Evolutionary conservation across 2,113 vertebrate genomes (phyloP), one percentile per base, ranked within the genome.

Genomic region (Protomyctophum bolini): DNA sequence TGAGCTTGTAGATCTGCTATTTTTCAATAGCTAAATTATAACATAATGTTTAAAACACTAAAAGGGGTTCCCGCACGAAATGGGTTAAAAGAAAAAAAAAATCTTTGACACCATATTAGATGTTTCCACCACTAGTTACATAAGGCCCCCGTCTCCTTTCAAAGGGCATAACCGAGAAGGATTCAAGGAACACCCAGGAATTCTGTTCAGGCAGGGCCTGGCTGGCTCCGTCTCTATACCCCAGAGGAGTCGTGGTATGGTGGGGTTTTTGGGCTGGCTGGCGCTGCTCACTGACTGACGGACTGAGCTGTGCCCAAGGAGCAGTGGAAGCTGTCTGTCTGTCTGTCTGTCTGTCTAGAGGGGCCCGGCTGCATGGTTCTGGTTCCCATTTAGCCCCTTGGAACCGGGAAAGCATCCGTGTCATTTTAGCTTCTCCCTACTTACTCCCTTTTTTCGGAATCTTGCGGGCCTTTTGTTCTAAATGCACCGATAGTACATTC

Each of bases 161-260:
- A 67, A 45, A 70, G 75, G 3, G 33, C 33, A 75, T 86, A 28
- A 10, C 21, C 21, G 55, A 68, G 21, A 79, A 82, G 81, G n/a
- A n/a, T n/a, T n/a, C n/a, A n/a, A n/a, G n/a, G 87, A 87, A 84
- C 77, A 83, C 81, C 80, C 88, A 86, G 70, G 86, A 76, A 82
- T 86, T 73, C 48, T 3, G n/a, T 70, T 72, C 58, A 75, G 81
- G 59, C 58, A 75, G 81, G 59, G 76, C n/a, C n/a, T n/a, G n/a
- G n/a, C 66, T 3, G 55, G 58, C 79, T 79, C 51, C 14, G 41
- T 58, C 21, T 21, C 1, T 21, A 11, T 33, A 73, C 59, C 87
- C 83, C 84, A 78, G 66, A 78, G 77, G 77, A 87, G 86, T 77
- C 61, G 41, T 83, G 56, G 33, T 41, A 29, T 83, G 56, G 33